Evolutionary conservation across 2,888 invertebrate species (phyloP).

Genomic region (Drosophila neonasuta): DNA sequence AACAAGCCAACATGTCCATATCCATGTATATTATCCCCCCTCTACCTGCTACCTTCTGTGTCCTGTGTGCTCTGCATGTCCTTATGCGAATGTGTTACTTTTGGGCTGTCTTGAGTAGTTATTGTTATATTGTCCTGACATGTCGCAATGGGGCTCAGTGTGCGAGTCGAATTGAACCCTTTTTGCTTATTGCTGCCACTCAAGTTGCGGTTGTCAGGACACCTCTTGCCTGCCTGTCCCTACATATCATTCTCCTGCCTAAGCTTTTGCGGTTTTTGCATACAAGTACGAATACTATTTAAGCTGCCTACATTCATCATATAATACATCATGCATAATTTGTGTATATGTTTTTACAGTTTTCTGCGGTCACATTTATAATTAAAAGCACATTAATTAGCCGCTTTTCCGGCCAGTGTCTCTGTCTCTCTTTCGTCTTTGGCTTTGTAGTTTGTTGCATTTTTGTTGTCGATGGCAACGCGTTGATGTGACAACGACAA

Average conservation of each 20-base stretch:
- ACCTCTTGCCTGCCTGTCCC: slow-evolving; percentile 1
- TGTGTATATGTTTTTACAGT: slow-evolving; percentile 20
- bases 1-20: slow-evolving; percentile 61
- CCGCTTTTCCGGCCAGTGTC: slow-evolving; percentile 35
- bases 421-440: not conserved
- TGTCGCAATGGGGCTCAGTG: slow-evolving; percentile 55
- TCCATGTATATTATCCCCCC: slow-evolving; percentile 17
- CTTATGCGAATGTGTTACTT: slow-evolving; percentile 68
- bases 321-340: not conserved
- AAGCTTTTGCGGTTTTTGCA: slow-evolving; percentile 69
- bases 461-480: slow-evolving; percentile 64
- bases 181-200: slow-evolving; percentile 57
- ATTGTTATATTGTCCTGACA: slow-evolving; percentile 70
- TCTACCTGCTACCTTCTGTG: slow-evolving; percentile 10
- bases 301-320: not conserved
- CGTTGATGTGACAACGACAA: slow-evolving; percentile 81
- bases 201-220: slow-evolving; percentile 60
- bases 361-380: slow-evolving; percentile 53
- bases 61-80: slow-evolving; percentile 20
- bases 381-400: slow-evolving; percentile 76
- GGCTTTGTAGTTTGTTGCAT: slow-evolving; percentile 35
- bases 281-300: not conserved
- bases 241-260: slow-evolving; percentile 47
- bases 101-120: slow-evolving; percentile 75
- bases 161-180: slow-evolving; percentile 39